Evolutionary conservation across 2,113 vertebrate species (phyloP).

Genomic region (Myrmophylax atrothorax): DNA sequence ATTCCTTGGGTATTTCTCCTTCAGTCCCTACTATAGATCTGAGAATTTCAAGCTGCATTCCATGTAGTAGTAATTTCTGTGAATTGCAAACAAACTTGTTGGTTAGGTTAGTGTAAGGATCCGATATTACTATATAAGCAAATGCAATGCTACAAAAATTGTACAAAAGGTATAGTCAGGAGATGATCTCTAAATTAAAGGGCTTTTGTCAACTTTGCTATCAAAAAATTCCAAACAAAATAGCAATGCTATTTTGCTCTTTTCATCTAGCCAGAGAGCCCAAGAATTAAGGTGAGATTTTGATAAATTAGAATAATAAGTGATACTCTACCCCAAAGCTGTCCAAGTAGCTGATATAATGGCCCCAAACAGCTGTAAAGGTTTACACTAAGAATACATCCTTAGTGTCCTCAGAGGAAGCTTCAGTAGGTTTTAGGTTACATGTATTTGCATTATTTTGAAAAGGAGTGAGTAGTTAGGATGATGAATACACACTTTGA

Average conservation of each 20-base stretch:
- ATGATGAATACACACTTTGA: no score
- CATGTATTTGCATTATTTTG: neutral
- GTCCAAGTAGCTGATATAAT: neutral
- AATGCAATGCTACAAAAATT: neutral
- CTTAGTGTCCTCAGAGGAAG: neutral
- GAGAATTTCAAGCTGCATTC: neutral
- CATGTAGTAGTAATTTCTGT: neutral
- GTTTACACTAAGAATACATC: neutral
- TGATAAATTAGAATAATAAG: neutral
- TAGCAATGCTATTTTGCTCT: neutral
- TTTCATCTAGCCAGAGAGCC: neutral
- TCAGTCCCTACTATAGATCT: neutral
- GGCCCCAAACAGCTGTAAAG: neutral
- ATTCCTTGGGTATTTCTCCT: neutral
- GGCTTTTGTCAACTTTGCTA: neutral
- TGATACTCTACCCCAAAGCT: neutral
- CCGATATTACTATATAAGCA: neutral
- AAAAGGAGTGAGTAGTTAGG: neutral
- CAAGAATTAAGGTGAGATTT: neutral
- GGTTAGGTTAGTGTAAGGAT: neutral
- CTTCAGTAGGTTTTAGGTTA: neutral
- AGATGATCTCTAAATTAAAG: neutral
- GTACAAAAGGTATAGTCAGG: neutral
- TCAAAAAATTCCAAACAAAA: neutral
- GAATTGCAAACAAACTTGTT: neutral